Evolutionary conservation across 1,140 invertebrate species (phyloP).

Genomic region (Ooceraea biroi): DNA sequence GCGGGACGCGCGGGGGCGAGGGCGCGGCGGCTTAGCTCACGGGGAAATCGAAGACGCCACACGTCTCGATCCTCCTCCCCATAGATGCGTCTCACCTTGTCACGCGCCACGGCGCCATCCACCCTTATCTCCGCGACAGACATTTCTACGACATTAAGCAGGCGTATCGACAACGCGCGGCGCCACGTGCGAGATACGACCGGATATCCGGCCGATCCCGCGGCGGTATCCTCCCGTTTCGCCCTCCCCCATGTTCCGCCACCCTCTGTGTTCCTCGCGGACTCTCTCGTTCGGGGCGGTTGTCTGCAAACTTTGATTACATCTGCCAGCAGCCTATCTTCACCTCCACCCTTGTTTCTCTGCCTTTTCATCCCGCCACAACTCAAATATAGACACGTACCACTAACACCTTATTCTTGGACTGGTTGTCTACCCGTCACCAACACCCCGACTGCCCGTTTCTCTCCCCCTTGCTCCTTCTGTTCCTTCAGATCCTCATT

Average conservation of each 20-base stretch:
- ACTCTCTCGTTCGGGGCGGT: conserved; percentile 62
- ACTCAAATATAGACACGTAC: conserved; percentile 68
- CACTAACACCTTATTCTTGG: conserved; percentile 66
- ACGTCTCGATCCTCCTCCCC: not conserved
- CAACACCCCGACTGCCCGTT: not conserved
- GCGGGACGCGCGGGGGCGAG: not conserved
- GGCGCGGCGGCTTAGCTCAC: not conserved
- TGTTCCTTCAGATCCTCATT: conserved; percentile 33
- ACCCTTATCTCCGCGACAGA: conserved; percentile 33
- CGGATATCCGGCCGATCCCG: conserved; percentile 64
- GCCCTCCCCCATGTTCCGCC: conserved; percentile 38
- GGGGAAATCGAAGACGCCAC: conserved; percentile 29
- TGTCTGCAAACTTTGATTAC: conserved; percentile 79
- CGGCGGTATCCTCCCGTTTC: too few species aligned
- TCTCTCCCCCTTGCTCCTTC: not conserved
- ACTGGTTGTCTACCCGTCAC: conserved; percentile 51
- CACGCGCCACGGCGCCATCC: conserved; percentile 26
- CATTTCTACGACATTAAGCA: conserved; percentile 59
- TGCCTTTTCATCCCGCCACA: conserved; percentile 25
- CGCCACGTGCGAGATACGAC: conserved; percentile 60
- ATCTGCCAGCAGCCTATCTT: conserved; percentile 70
- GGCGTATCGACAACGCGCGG: conserved; percentile 40
- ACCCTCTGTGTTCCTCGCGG: conserved; percentile 7
- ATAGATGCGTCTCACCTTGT: conserved; percentile 44
- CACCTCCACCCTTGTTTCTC: not conserved